phyloP scores from a whole-genome alignment of 2,888 invertebrate species.

The Pilophorus perplexus region DNA sequence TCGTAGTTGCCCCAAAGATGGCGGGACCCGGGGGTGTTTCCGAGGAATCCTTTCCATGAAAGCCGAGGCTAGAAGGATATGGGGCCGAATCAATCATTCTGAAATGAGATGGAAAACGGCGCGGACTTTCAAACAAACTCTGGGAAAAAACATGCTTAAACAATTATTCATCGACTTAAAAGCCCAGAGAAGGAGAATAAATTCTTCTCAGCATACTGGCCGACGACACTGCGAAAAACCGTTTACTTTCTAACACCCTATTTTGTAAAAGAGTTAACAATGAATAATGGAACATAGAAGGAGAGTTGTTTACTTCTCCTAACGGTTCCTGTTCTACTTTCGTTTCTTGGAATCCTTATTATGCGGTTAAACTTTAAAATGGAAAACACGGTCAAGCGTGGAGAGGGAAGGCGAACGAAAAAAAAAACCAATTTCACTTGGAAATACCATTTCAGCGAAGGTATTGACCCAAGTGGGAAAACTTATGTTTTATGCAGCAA shows the following conservation, averaged over 20 bases:
- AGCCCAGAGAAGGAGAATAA: no score
- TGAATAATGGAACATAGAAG: neutral
- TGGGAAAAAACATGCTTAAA: no score
- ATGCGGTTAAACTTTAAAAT: neutral
- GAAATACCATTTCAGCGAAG: constrained; percentile 15
- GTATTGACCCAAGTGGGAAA: constrained; percentile 15
- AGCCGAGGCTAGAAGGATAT: no score
- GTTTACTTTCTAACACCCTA: neutral
- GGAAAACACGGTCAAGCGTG: neutral
- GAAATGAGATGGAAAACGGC: no score
- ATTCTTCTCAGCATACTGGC: no score
- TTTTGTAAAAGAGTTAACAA: neutral
- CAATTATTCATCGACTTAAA: no score
- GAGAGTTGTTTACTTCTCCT: constrained; percentile 5
- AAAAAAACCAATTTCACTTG: constrained; percentile 9
- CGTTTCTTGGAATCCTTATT: neutral
- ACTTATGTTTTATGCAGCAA: constrained; percentile 23
- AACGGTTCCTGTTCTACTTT: constrained; percentile 19
- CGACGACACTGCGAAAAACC: neutral
- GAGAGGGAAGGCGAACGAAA: no score
- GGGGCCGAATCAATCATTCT: no score
- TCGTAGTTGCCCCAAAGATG: no score
- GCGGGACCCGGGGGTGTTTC: no score
- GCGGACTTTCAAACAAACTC: no score
- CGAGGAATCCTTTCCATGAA: no score